These are phyloP conservation scores for Onchidella celtica DNA, from an alignment of 2,888 invertebrate species.

Conservation along the genomic window DNA sequence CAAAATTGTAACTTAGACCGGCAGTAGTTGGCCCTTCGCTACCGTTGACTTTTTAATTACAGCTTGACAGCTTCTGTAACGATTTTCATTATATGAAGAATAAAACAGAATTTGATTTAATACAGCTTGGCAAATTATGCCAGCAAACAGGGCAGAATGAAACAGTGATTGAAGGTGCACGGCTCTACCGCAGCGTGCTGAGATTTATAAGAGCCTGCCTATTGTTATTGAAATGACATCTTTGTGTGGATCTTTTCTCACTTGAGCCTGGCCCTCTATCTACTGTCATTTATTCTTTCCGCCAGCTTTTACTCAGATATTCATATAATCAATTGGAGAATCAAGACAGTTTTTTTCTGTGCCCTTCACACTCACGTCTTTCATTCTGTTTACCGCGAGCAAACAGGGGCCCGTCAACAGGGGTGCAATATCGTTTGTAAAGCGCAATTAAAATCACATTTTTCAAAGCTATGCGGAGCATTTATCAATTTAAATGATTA, in stretches of 20 bases:
- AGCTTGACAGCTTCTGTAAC: no score
- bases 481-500: conserved; percentile 20
- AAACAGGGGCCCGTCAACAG: conserved; percentile 22
- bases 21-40: no score
- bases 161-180: no score
- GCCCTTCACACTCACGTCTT: conserved; percentile 17
- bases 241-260: conserved; percentile 29
- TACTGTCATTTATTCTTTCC: background rate
- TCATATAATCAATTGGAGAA: conserved; percentile 27
- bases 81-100: no score
- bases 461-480: conserved; percentile 20
- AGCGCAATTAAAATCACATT: conserved; percentile 41
- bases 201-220: no score
- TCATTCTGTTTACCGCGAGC: conserved; percentile 28
- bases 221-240: conserved; percentile 26
- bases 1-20: no score
- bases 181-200: no score
- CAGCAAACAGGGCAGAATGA: no score
- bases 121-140: no score
- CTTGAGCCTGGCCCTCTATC: conserved; percentile 19
- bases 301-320: background rate
- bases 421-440: conserved; percentile 30
- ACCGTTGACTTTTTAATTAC: no score
- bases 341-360: background rate
- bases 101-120: no score